Percentiles rank a stretch among this genome's conserved stretches.
Evolutionary conservation across 2,797 vertebrate genomes (phyloP).

Genomic region (Melopsittacus undulatus): DNA sequence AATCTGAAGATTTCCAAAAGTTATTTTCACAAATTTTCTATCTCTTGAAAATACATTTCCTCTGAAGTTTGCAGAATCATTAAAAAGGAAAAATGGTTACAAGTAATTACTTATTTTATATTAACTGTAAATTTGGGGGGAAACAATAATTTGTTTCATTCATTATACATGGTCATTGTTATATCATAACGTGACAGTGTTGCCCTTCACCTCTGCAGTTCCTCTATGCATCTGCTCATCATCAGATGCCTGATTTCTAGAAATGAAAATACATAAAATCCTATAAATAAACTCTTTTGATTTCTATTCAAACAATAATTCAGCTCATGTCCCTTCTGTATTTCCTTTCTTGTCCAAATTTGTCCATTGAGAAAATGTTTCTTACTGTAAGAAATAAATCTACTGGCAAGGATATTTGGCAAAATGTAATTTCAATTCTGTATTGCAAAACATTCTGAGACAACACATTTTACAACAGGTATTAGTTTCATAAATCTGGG

Average conservation of each 20-base stretch:
- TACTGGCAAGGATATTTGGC: neutral
- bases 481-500: neutral
- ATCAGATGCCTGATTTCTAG: neutral
- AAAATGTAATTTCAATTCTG: neutral
- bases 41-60: neutral
- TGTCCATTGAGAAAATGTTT: neutral
- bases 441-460: neutral
- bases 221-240: neutral
- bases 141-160: neutral
- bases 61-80: neutral
- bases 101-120: neutral
- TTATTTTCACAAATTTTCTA: neutral
- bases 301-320: neutral
- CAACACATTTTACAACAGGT: neutral
- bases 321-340: neutral
- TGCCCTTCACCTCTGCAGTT: neutral
- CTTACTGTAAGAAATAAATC: neutral
- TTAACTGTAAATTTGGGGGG: neutral
- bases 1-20: neutral
- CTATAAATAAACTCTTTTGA: neutral
- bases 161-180: neutral
- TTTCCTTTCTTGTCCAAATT: neutral
- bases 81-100: fast-evolving
- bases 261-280: neutral
- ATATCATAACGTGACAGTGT: neutral